Conservation (phyloP, 1,140 invertebrate species). For the Hypsibius dujardini region DNA sequence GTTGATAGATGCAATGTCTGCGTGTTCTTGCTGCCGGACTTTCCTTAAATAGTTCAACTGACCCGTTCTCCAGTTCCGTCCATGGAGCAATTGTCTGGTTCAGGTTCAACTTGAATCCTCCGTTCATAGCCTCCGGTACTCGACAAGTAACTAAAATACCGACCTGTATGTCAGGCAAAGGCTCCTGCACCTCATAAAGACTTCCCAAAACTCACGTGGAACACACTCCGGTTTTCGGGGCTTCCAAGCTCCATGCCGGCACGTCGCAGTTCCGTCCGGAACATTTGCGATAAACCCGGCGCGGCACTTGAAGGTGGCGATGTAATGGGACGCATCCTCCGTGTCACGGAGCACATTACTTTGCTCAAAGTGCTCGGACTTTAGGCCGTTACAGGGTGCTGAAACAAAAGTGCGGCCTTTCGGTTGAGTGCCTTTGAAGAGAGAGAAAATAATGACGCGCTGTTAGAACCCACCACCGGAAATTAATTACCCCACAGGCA, state of each 20-base stretch:
- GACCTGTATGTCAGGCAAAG: not conserved
- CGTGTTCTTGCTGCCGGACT: too few species aligned
- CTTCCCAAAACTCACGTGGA: slow-evolving; percentile 43
- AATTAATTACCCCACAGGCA: not conserved
- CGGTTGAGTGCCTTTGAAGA: slow-evolving; percentile 13
- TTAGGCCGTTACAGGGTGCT: slow-evolving; percentile 11
- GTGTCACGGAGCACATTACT: slow-evolving; percentile 4
- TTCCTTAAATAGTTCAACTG: too few species aligned
- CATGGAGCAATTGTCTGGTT: slow-evolving; percentile 31
- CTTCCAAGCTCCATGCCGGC: slow-evolving; percentile 57
- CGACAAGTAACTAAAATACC: slow-evolving; percentile 44
- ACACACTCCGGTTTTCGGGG: slow-evolving; percentile 54
- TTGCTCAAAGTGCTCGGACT: slow-evolving; percentile 1
- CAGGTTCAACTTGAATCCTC: slow-evolving; percentile 39
- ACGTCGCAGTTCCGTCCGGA: slow-evolving; percentile 48
- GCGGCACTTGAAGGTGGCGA: not conserved
- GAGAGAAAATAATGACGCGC: slow-evolving; percentile 5
- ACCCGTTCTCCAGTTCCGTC: slow-evolving; percentile 42
- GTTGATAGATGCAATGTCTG: too few species aligned
- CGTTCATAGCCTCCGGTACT: slow-evolving; percentile 44
- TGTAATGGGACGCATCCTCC: slow-evolving; percentile 7
- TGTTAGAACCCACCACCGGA: too few species aligned
- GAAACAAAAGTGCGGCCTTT: not conserved
- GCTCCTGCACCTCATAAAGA: not conserved
- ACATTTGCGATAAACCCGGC: not conserved